A percentile compares a stretch with the other conserved stretches of the same genome.
Conservation (phyloP, 2,113 vertebrate genomes). For the Cricetomys ansorgei region DNA sequence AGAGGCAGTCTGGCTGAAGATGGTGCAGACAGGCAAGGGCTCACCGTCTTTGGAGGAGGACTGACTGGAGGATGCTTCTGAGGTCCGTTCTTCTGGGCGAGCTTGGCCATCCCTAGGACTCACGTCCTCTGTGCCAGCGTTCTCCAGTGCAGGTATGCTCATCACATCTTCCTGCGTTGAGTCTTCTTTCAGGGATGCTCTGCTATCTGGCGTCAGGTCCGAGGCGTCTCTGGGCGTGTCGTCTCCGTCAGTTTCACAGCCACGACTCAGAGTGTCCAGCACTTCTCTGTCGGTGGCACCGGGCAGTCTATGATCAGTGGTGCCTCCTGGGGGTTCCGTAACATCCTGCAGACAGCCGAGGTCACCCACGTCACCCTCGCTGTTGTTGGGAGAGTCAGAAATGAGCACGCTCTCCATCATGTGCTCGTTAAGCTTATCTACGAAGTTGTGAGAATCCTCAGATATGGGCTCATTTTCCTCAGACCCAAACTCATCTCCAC, state of each 20-base stretch:
- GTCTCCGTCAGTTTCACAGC: slow-evolving; percentile 82
- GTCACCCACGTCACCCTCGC: slow-evolving; percentile 93
- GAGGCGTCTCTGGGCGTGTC: slow-evolving; percentile 76
- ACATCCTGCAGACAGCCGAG: slow-evolving; percentile 90
- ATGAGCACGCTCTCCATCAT: slow-evolving; percentile 99
- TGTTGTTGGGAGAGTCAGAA: slow-evolving; percentile 97
- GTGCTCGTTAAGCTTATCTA: slow-evolving; percentile 95
- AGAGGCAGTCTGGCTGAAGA: slow-evolving; percentile 92
- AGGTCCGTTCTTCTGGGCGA: slow-evolving; percentile 54
- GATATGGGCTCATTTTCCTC: slow-evolving; percentile 92
- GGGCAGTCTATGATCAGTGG: slow-evolving; percentile 60
- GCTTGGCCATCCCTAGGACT: slow-evolving; percentile 55
- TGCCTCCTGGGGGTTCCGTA: slow-evolving; percentile 85
- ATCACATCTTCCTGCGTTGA: slow-evolving; percentile 62
- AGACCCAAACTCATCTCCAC: slow-evolving; percentile 89
- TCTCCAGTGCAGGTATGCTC: slow-evolving; percentile 35
- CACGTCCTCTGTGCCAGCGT: background rate
- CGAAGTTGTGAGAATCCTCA: slow-evolving; percentile 87
- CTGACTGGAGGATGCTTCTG: slow-evolving; percentile 7
- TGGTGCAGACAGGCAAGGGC: slow-evolving; percentile 94
- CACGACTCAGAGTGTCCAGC: slow-evolving; percentile 73
- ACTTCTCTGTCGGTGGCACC: slow-evolving; percentile 63
- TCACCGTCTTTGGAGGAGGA: slow-evolving; percentile 77
- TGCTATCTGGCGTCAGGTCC: slow-evolving; percentile 78
- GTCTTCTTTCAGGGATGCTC: slow-evolving; percentile 74